phyloP scores from a whole-genome alignment of 2,888 invertebrate genomes.

The Cephus sareptanus region DNA sequence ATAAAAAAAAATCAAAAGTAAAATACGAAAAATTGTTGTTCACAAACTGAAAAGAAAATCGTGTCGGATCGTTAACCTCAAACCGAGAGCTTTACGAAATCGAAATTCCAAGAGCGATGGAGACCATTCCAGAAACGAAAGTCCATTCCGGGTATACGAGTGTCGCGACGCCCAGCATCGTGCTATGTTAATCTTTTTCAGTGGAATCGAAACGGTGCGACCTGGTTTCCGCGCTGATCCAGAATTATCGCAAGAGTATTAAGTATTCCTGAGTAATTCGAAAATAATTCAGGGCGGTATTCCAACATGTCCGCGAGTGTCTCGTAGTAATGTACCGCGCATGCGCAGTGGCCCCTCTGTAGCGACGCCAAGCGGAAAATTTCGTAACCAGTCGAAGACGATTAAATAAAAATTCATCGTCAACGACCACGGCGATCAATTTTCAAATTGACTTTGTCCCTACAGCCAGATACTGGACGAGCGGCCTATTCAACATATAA shows the following conservation, averaged over 20 bases:
- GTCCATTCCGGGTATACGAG: constrained; percentile 1
- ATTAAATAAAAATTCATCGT: not conserved
- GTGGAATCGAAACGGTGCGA: not conserved
- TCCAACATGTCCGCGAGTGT: not conserved
- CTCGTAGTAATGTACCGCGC: not conserved
- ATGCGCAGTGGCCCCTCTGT: not conserved
- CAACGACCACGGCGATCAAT: not conserved
- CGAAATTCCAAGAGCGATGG: constrained; percentile 7
- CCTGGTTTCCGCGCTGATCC: not conserved
- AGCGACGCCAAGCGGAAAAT: not conserved
- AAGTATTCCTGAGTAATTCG: not conserved
- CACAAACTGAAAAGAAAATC: not conserved
- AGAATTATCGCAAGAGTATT: not conserved
- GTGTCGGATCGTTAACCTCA: not conserved
- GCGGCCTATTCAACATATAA: not conserved
- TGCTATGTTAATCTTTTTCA: not conserved
- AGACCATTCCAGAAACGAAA: constrained; percentile 19
- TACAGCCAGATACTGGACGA: not conserved
- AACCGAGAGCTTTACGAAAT: not conserved
- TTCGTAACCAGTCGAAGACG: not conserved
- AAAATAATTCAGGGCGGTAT: not conserved
- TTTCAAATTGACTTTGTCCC: not conserved
- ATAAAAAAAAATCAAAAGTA: not conserved
- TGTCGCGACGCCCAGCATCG: not conserved
- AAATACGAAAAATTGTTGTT: not conserved